Evolutionary conservation across 1,140 invertebrate genomes (phyloP).

Genomic region (Sitophilus oryzae): DNA sequence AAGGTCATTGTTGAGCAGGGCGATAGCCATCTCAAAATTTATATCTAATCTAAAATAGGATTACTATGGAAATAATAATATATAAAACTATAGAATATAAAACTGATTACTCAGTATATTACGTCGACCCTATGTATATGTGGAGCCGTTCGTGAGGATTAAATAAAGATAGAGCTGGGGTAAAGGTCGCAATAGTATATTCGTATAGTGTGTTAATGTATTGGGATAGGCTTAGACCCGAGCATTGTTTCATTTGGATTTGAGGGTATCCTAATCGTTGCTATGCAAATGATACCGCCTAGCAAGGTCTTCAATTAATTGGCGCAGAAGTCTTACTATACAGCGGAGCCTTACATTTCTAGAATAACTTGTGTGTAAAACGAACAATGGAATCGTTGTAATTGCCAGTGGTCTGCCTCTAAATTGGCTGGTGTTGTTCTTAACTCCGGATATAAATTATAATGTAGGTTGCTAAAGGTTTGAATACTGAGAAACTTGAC

Average conservation of each 20-base stretch:
- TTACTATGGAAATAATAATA: no score
- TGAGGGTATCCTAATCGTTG: neutral
- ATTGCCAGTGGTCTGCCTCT: constrained; percentile 11
- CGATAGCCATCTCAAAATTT: no score
- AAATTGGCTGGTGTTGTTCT: constrained; percentile 13
- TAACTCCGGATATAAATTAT: constrained; percentile 15
- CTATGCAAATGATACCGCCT: neutral
- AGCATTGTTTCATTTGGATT: constrained; percentile 2
- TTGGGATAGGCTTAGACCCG: neutral
- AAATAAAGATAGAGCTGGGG: neutral
- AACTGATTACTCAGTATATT: no score
- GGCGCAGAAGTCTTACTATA: constrained; percentile 12
- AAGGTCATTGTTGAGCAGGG: no score
- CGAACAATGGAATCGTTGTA: constrained; percentile 9
- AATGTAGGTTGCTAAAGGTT: constrained; percentile 5
- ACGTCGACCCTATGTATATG: neutral
- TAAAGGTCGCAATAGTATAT: neutral
- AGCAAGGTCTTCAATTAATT: constrained; percentile 13
- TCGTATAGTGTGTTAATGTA: neutral
- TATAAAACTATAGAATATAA: no score
- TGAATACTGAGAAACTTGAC: constrained; percentile 5
- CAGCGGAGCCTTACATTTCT: constrained; percentile 13
- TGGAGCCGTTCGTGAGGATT: neutral
- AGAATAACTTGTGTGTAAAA: constrained; percentile 15
- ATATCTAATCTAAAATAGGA: no score